Evolutionary conservation across 2,888 invertebrate genomes (phyloP), one percentile per base, ranked within the genome.

Genomic region (Macrophya alboannulata): DNA sequence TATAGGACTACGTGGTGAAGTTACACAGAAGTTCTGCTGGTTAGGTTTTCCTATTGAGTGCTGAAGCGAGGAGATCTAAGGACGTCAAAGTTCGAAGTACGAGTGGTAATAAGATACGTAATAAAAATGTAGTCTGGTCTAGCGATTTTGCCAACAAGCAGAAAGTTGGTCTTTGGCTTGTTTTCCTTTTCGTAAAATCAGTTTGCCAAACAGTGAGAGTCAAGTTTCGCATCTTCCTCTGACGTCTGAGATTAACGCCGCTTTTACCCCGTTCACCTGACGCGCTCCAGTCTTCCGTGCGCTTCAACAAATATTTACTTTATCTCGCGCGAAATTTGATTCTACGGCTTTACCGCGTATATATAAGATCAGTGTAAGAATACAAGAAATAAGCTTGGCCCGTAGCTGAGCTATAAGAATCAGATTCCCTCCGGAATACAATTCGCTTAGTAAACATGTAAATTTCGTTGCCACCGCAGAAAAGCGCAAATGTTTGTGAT

Each of bases 401-500:
- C 77, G 9, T 51, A 51, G 31, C 77, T 77, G 45, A 51, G 77
- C 77, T 51, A 77, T 77, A 77, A 77, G 77, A 77, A 77, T 37
- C 77, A 55, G 77, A 77, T 51, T 77, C 77, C 51, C 48, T 31
- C 4, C 8, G 77, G 77, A 77, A 55, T 51, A 77, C 48, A 55
- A 51, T 51, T 77, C 77, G 51, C 77, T 77, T 77, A 8, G 77
- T 77, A 77, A 77, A 77, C 51, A 77, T 77, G 77, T 77, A 77
- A 77, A 77, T 77, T 77, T 77, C 77, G 51, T 77, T 77, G 31
- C 77, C 55, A 77, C 37, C 77, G 37, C 51, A 25, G 55, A 77
- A 77, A 31, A 51, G 48, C 74, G 25, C 43, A 74, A 74, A 51
- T 77, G 77, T 77, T 77, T 77, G 77, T 77, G 77, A 55, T 77